phyloP scores from a whole-genome alignment of 2,888 invertebrate species.

The Hypselothyrea guttata region DNA sequence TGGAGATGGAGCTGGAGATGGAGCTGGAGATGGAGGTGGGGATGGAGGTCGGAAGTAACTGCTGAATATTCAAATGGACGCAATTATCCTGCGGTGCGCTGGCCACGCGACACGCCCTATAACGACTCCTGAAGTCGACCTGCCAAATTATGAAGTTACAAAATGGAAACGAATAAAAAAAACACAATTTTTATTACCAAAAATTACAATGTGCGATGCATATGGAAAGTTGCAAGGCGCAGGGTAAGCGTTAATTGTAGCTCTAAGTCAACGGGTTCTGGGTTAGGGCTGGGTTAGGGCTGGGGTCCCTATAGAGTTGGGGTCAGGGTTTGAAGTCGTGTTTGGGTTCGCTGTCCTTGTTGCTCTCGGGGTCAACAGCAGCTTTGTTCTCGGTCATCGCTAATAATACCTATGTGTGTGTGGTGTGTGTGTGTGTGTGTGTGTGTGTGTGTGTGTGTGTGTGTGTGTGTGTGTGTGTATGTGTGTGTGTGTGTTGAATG shows the following conservation, averaged over 20 bases:
- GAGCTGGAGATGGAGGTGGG: no score
- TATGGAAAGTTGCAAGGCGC: constrained; percentile 36
- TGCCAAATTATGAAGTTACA: constrained; percentile 65
- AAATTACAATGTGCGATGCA: constrained; percentile 75
- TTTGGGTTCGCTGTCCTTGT: neutral
- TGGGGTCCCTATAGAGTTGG: neutral
- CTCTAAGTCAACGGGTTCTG: constrained; percentile 13
- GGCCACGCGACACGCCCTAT: constrained; percentile 42
- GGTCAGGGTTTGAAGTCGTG: neutral
- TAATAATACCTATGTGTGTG: constrained; percentile 1
- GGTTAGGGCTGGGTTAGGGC: neutral
- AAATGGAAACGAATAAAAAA: constrained; percentile 5
- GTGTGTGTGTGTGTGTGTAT: constrained; percentile 19
- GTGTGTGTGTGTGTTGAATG: constrained; percentile 19
- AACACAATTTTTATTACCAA: constrained; percentile 72
- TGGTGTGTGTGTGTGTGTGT: constrained; percentile 16
- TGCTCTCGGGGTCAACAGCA: constrained; percentile 54
- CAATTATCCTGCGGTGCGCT: constrained; percentile 55
- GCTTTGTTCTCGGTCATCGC: constrained; percentile 46
- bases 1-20: no score
- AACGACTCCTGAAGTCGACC: constrained; percentile 27
- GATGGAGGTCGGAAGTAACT: constrained; percentile 3
- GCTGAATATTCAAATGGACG: constrained; percentile 59
- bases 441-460: constrained; percentile 7
- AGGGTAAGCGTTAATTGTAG: constrained; percentile 44